These are phyloP conservation scores for Wasmannia auropunctata DNA, from an alignment of 1,140 invertebrate species.

Conservation along the genomic window DNA sequence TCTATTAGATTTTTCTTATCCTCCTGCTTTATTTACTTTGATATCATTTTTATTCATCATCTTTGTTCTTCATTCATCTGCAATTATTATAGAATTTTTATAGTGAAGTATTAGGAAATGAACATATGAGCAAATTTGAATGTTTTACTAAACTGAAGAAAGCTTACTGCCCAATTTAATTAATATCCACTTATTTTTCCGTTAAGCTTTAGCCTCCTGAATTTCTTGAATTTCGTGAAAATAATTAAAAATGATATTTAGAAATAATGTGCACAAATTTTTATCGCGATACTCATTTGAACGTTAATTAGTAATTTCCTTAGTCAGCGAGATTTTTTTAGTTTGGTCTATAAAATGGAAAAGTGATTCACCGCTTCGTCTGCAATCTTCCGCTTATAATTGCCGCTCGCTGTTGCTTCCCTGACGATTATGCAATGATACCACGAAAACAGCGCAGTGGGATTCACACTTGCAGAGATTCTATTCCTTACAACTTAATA, in stretches of 20 bases:
- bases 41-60: background rate
- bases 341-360: background rate
- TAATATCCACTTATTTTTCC: background rate
- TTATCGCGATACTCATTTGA: background rate
- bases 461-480: background rate
- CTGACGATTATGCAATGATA: background rate
- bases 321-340: background rate
- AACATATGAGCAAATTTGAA: background rate
- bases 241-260: background rate
- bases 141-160: background rate
- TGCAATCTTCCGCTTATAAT: conserved; percentile 1
- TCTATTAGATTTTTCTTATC: background rate
- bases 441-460: background rate
- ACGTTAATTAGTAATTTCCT: background rate
- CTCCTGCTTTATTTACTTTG: background rate
- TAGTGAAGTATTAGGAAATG: background rate
- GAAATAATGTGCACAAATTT: background rate
- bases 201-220: background rate
- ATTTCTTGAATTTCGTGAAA: background rate
- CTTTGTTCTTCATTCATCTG: too few species aligned
- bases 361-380: background rate
- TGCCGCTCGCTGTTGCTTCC: background rate
- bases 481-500: background rate
- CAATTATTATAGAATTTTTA: background rate
- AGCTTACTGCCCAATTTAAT: background rate